Evolutionary conservation across 1,140 invertebrate species (phyloP).

Genomic region (Drosophila burlai): DNA sequence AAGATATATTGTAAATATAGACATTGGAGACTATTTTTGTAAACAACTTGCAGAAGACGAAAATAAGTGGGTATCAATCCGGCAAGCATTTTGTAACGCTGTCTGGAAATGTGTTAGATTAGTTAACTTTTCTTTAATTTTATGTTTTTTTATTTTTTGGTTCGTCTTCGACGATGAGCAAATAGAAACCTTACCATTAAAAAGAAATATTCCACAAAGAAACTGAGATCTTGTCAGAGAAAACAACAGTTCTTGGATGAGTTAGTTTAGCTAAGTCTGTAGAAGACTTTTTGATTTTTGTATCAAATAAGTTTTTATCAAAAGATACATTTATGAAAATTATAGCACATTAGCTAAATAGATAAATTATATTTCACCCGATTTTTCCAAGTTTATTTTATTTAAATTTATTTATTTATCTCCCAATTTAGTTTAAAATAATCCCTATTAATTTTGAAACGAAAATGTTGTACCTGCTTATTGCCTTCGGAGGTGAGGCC

Average conservation of each 20-base stretch:
- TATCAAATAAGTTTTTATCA: too few species aligned
- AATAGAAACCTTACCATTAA: background rate
- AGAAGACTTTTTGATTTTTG: too few species aligned
- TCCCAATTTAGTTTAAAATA: background rate
- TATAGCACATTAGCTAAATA: too few species aligned
- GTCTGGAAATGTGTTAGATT: background rate
- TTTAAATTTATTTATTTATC: background rate
- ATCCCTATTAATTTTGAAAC: background rate
- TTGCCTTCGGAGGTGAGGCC: background rate
- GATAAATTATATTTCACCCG: too few species aligned
- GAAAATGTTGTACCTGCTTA: background rate
- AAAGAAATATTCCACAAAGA: background rate
- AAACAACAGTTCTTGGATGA: too few species aligned
- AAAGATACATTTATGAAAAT: too few species aligned
- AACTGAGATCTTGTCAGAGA: background rate
- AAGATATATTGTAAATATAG: constrained; percentile 4
- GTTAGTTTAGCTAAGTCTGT: too few species aligned
- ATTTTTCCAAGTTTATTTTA: too few species aligned
- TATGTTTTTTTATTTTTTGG: background rate
- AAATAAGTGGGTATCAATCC: constrained; percentile 7
- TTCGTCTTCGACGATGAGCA: background rate
- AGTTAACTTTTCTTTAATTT: background rate
- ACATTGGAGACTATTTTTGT: constrained; percentile 8
- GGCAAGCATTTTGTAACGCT: background rate
- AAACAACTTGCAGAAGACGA: constrained; percentile 1